These are phyloP conservation scores for Sebastes diaconus DNA, from an alignment of 2,797 vertebrate genomes.

Conservation along the genomic window DNA sequence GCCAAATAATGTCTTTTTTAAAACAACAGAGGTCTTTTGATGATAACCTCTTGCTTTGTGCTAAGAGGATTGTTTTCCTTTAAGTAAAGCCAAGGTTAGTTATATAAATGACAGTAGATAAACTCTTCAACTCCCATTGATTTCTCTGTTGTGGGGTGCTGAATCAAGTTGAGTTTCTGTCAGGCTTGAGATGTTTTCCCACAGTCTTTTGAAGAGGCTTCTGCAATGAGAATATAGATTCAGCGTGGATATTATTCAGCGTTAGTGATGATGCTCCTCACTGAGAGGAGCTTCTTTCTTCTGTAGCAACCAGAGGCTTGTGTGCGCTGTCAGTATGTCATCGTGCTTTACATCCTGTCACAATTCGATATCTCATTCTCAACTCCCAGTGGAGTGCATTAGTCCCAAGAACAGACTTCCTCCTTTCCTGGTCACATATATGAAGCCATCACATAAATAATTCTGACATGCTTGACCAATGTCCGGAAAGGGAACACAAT, in stretches of 20 bases:
- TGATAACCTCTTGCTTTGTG: not conserved
- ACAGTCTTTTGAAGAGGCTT: slow-evolving; percentile 18
- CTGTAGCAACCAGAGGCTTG: slow-evolving; percentile 9
- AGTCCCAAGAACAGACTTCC: not conserved
- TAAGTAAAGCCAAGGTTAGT: slow-evolving; percentile 5
- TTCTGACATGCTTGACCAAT: not conserved
- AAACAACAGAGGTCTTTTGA: not conserved
- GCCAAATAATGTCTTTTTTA: not conserved
- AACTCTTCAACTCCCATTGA: slow-evolving; percentile 35
- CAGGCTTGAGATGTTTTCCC: slow-evolving; percentile 7
- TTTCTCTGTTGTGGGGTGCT: not conserved
- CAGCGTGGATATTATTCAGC: slow-evolving; percentile 5
- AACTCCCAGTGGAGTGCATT: not conserved
- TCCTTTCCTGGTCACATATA: not conserved
- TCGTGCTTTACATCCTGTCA: slow-evolving; percentile 8
- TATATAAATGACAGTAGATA: slow-evolving; percentile 14
- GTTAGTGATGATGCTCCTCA: slow-evolving; percentile 15
- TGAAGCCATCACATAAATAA: not conserved
- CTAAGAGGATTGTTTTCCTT: not conserved
- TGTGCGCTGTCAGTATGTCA: not conserved
- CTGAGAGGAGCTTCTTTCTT: slow-evolving; percentile 10
- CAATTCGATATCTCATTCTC: not conserved
- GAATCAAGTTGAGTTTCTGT: slow-evolving; percentile 4
- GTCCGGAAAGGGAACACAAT: not conserved
- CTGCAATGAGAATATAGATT: slow-evolving; percentile 6